phyloP scores from a whole-genome alignment of 2,113 vertebrate species.

The Pseudopodoces humilis region DNA sequence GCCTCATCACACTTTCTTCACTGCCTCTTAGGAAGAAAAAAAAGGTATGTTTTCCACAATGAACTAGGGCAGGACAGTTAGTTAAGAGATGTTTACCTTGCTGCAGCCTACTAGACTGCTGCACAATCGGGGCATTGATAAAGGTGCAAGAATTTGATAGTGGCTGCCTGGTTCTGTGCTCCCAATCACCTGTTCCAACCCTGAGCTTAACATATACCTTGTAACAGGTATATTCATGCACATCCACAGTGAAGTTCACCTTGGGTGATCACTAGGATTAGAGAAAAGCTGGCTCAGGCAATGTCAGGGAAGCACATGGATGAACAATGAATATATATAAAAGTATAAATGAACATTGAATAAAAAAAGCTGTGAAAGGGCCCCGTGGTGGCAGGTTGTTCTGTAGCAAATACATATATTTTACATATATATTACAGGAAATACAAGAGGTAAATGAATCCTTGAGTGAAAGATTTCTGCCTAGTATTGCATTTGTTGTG shows the following conservation, averaged over 20 bases:
- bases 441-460: background rate
- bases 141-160: background rate
- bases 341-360: background rate
- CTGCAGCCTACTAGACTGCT: background rate
- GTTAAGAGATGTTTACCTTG: background rate
- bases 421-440: background rate
- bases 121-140: background rate
- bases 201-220: background rate
- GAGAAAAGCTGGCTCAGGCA: background rate
- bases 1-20: background rate
- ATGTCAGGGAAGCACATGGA: background rate
- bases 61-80: background rate
- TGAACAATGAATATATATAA: background rate
- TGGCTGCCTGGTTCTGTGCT: background rate
- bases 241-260: background rate
- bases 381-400: background rate
- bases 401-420: background rate
- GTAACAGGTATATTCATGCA: background rate
- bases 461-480: background rate
- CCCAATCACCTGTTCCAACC: background rate
- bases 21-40: background rate
- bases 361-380: background rate
- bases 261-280: background rate
- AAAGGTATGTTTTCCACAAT: rapidly evolving
- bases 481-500: rapidly evolving